A percentile compares a stretch with the other conserved stretches of the same genome.
phyloP scores from a whole-genome alignment of 2,797 vertebrate genomes.

The Ataeniobius toweri region DNA sequence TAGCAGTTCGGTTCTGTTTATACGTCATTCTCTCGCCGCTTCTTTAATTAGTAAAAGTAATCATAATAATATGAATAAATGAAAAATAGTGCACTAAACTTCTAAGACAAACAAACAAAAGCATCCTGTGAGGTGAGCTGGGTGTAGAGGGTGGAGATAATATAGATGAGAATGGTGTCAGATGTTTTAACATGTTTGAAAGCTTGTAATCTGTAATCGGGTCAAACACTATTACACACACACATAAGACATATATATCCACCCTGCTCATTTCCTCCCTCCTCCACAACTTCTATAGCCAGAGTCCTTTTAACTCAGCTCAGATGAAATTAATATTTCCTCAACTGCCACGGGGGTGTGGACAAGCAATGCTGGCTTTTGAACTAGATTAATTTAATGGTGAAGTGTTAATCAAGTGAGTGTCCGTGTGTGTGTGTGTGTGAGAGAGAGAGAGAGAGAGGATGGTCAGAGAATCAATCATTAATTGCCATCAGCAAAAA shows the following conservation, averaged over 20 bases:
- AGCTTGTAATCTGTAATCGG: conserved; percentile 77
- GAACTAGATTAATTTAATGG: conserved; percentile 77
- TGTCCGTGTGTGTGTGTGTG: conserved; percentile 21
- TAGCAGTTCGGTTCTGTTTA: background rate
- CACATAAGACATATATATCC: conserved; percentile 10
- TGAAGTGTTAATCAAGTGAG: conserved; percentile 75
- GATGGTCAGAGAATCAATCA: conserved; percentile 57
- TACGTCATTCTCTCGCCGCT: no score
- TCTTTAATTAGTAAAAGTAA: background rate
- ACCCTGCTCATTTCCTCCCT: conserved; percentile 41
- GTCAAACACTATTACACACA: conserved; percentile 61
- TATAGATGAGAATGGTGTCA: conserved; percentile 65
- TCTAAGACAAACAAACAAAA: conserved; percentile 33
- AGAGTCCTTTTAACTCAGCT: conserved; percentile 74
- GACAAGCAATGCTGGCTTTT: conserved; percentile 64
- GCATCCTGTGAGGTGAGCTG: conserved; percentile 25
- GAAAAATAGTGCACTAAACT: background rate
- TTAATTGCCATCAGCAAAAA: conserved; percentile 78
- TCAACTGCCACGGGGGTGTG: conserved; percentile 67
- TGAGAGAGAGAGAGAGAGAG: background rate
- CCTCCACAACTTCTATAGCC: conserved; percentile 53
- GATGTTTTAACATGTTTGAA: conserved; percentile 69
- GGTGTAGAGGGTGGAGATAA: conserved; percentile 52
- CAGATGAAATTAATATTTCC: conserved; percentile 76
- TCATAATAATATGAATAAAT: background rate